Conservation (phyloP, 2,113 vertebrate species). For the Sceloporus tristichus region DNA sequence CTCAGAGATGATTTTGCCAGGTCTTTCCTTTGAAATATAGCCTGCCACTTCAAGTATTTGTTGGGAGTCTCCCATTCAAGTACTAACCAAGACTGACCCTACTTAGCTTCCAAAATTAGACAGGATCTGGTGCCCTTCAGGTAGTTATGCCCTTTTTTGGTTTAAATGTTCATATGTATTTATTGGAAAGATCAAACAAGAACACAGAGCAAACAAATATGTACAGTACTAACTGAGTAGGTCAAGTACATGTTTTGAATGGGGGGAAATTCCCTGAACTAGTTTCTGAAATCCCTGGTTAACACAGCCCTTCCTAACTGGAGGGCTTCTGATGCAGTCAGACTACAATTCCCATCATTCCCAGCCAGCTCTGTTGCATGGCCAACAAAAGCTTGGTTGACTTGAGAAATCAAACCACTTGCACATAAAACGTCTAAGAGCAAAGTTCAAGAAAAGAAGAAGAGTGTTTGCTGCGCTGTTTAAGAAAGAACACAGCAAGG, state of each 20-base stretch:
- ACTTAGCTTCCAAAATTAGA: no score
- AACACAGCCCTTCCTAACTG: background rate
- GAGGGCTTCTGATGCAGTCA: background rate
- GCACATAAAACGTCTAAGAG: background rate
- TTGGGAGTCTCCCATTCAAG: no score
- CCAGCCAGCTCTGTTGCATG: background rate
- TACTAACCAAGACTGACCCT: no score
- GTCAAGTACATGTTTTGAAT: background rate
- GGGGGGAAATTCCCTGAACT: background rate
- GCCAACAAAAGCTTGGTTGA: background rate
- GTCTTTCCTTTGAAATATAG: no score
- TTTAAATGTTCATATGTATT: background rate
- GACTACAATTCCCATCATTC: background rate
- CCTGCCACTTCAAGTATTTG: no score
- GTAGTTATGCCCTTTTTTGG: no score
- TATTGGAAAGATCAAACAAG: background rate
- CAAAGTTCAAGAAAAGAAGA: slow-evolving; percentile 34
- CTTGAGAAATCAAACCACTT: background rate
- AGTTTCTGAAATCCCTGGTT: background rate
- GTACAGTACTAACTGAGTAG: background rate
- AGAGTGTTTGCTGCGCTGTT: slow-evolving; percentile 19
- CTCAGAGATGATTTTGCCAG: no score
- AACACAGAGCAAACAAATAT: background rate
- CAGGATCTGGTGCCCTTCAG: no score
- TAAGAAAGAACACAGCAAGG: slow-evolving; percentile 20